A percentile compares a stretch with the other conserved stretches of the same genome.
phyloP scores from a whole-genome alignment of 2,888 invertebrate genomes.

The Napeogenes sylphis region DNA sequence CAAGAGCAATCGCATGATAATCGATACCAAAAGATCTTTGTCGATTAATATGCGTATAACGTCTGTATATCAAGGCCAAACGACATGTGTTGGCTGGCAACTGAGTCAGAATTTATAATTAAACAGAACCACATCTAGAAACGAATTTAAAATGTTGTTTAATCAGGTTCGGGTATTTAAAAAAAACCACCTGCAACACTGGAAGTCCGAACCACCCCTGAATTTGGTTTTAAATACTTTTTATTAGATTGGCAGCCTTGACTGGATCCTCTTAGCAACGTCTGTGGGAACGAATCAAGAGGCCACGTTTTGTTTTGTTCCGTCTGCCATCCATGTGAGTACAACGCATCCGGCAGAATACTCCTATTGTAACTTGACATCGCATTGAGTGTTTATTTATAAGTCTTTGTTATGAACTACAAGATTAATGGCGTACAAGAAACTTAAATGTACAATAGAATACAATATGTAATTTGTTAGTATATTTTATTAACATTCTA shows the following conservation, averaged over 20 bases:
- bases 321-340: constrained; percentile 73
- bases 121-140: constrained; percentile 29
- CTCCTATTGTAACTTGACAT: constrained; percentile 47
- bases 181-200: constrained; percentile 55
- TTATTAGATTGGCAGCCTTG: constrained; percentile 70
- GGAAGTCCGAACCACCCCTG: constrained; percentile 18
- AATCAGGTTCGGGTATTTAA: constrained; percentile 57
- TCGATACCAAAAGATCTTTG: neutral
- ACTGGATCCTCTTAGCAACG: constrained; percentile 60
- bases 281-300: constrained; percentile 47
- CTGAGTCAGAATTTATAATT: constrained; percentile 22
- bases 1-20: neutral
- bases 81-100: constrained; percentile 30
- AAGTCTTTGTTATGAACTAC: constrained; percentile 43
- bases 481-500: too few relatives aligned
- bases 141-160: constrained; percentile 52
- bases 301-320: constrained; percentile 52
- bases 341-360: constrained; percentile 62
- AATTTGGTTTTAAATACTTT: constrained; percentile 44
- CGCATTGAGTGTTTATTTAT: constrained; percentile 51
- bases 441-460: constrained; percentile 21
- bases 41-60: constrained; percentile 9
- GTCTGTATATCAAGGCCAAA: constrained; percentile 18
- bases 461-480: too few relatives aligned
- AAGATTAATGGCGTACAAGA: constrained; percentile 42